Conservation (phyloP, 2,113 vertebrate species). For the Spheniscus mendiculus region DNA sequence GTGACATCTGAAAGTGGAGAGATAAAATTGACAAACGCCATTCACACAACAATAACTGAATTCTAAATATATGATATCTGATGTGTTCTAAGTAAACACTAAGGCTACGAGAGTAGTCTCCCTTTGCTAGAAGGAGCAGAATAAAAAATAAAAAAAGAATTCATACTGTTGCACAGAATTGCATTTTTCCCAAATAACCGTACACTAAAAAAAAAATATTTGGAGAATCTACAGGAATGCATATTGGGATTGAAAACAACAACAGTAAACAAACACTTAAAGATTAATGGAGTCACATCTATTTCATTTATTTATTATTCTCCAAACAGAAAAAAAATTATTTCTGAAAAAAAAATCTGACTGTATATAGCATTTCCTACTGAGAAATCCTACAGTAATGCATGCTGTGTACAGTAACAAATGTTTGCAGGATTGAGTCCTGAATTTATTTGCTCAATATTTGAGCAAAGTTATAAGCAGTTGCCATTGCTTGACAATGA, state of each 20-base stretch:
- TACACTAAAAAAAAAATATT: neutral
- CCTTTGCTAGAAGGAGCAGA: neutral
- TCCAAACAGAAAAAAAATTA: neutral
- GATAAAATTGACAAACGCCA: neutral
- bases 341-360: neutral
- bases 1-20: neutral
- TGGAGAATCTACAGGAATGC: neutral
- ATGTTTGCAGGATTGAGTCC: neutral
- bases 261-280: neutral
- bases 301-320: neutral
- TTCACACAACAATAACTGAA: neutral
- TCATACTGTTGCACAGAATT: neutral
- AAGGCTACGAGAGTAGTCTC: neutral
- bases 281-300: neutral
- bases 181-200: neutral
- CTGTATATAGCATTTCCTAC: neutral
- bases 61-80: neutral
- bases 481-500: neutral
- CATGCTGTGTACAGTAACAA: neutral
- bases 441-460: neutral
- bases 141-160: neutral
- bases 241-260: neutral
- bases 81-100: neutral
- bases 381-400: neutral
- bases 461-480: neutral